Conservation (phyloP, 2,113 vertebrate species). For the Petroica traversi region DNA sequence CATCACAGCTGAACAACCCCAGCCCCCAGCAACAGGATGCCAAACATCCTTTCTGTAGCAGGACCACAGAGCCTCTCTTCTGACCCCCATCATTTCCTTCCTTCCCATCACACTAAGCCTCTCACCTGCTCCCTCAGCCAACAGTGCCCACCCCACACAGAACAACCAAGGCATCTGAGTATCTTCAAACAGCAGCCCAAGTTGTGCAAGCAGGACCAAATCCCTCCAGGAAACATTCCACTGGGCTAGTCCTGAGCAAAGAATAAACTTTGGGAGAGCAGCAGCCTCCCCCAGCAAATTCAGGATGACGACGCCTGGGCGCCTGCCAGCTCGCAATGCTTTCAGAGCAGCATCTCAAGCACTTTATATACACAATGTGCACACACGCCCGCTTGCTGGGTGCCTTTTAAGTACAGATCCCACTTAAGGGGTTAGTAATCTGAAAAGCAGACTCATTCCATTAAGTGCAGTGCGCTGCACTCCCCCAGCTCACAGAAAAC, state of each 20-base stretch:
- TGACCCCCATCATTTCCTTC: not conserved
- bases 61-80: not conserved
- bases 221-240: not conserved
- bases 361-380: slow-evolving; percentile 41
- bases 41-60: not conserved
- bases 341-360: slow-evolving; percentile 57
- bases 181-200: not conserved
- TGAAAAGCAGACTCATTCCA: slow-evolving; percentile 26
- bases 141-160: not conserved
- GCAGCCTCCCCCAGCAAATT: not conserved
- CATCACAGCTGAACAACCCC: not conserved
- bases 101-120: not conserved
- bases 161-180: rapidly evolving
- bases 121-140: not conserved
- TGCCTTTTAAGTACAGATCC: slow-evolving; percentile 60
- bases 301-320: not conserved
- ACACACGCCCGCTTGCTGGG: slow-evolving; percentile 18
- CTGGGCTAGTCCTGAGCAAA: not conserved
- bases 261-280: slow-evolving; percentile 2
- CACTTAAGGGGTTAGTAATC: slow-evolving; percentile 43
- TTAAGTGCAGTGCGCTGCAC: not conserved
- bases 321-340: slow-evolving; percentile 40
- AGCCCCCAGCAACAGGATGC: not conserved
- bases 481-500: not conserved
- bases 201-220: not conserved